Base-by-base conservation (phyloP, 2,888 invertebrate species). In the Cyaniris semiargus region DNA sequence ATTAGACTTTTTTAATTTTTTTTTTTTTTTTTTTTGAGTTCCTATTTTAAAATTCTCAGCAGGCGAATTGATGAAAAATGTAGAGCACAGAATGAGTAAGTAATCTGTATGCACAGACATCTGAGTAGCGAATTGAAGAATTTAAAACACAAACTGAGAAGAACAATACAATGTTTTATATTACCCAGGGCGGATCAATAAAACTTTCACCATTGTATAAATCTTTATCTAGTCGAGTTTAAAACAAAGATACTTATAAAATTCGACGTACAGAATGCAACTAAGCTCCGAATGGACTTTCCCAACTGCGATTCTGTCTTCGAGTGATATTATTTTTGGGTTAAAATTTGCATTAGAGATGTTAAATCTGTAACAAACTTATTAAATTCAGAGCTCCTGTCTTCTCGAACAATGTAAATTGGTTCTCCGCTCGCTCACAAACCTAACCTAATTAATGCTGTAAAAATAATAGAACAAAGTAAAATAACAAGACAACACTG, bases 231-330 rank as follows among this genome's bases (percentile, higher is more conserved):
- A 78, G 78, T 78, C 74, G 79, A 80, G 79, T 81, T 80, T 78
- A 74, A 74, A 80, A 81, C 80, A 81, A 81, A 78, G 78, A 79
- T 75, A 78, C 79, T 81, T 79, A 79, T 78, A 78, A 80, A 80
- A 79, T 80, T 79, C 80, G 76, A 80, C 76, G 78, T 81, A 79
- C 78, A 77, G 77, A 78, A 81, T 78, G 79, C 80, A 79, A 80
- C 81, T 81, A 80, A 80, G 81, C 79, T 79, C 76, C 71, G 78
- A 82, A 82, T 79, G 56, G 81, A 81, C 80, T 82, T 81, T 56
- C 48, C 76, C 71, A 78, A 80, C 78, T 81, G 80, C 78, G 79
- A 81, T 82, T 82, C 80, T 80, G 80, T 81, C 79, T 79, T 76
- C 21, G 53, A 58, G 38, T 58, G 76, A 76, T 79, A 79, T 79